These are phyloP conservation scores for Drosophila littoralis DNA, from an alignment of 1,140 invertebrate species.

Conservation along the genomic window DNA sequence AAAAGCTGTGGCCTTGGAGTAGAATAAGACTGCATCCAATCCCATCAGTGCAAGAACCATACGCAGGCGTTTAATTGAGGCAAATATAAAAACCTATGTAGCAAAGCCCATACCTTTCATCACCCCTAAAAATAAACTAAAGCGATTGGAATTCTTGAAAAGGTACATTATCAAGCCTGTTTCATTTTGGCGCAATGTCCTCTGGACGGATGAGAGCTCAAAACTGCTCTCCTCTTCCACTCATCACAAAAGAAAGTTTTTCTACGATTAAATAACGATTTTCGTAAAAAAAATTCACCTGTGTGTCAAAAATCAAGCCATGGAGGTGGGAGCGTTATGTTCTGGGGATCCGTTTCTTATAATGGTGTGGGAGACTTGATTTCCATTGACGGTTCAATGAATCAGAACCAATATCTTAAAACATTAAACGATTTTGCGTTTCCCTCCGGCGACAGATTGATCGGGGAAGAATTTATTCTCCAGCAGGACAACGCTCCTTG, in stretches of 20 bases:
- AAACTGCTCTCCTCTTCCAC: slow-evolving; percentile 36
- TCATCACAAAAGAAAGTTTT: slow-evolving; percentile 35
- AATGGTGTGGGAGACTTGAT: not conserved
- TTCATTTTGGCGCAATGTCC: slow-evolving; percentile 31
- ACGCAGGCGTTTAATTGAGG: too few relatives aligned
- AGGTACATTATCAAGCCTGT: slow-evolving; percentile 23
- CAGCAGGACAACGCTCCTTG: slow-evolving; percentile 14
- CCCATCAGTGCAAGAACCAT: slow-evolving; percentile 33
- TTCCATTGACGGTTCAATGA: too few relatives aligned
- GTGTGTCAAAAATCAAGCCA: slow-evolving; percentile 28
- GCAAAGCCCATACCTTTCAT: slow-evolving; percentile 28
- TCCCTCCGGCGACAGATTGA: too few relatives aligned
- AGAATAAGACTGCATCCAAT: slow-evolving; percentile 23
- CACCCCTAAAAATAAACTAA: slow-evolving; percentile 30
- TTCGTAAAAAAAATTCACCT: slow-evolving; percentile 21
- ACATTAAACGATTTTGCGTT: too few relatives aligned
- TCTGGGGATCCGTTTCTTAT: too few relatives aligned
- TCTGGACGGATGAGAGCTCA: slow-evolving; percentile 32
- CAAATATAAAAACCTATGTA: slow-evolving; percentile 25
- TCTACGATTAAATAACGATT: slow-evolving; percentile 4
- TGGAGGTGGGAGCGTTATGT: too few relatives aligned
- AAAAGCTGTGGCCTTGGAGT: slow-evolving; percentile 27
- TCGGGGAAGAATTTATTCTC: not conserved
- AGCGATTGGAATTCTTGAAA: slow-evolving; percentile 18
- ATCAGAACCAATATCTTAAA: not conserved